Evolutionary conservation across 2,888 invertebrate species (phyloP), one percentile per base, ranked within the genome.

Genomic region (Azorinus chamasolen): DNA sequence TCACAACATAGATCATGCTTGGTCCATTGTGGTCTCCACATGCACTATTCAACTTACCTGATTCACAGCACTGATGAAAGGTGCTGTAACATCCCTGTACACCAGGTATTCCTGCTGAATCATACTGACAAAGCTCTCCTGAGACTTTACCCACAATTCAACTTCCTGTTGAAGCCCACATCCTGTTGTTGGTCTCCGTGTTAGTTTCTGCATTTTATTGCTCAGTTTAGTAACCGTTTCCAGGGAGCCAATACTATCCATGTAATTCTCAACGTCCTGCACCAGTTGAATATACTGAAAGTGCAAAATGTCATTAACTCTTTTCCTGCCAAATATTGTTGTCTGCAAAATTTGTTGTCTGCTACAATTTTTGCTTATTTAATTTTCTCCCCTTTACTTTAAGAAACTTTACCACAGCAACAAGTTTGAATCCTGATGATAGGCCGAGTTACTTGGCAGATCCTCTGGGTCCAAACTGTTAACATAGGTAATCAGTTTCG

Each of bases 31-130:
- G n/a, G n/a, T n/a, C n/a, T n/a, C n/a, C n/a, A n/a, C n/a, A n/a
- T n/a, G n/a, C n/a, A n/a, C n/a, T n/a, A n/a, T n/a, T n/a, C n/a
- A 51, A 76, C 79, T 62, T 72, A 96, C 94, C 93, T 96, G 95
- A 0, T 95, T 94, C 8, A 96, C 91, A 0, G 96, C 95, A 65
- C 95, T 94, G 57, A 96, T 94, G 20, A 97, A 93, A 0, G 97
- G 97, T 73, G 95, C 94, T 0, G 96, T 94, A 61, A 98, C 94
- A 91, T 98, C 98, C 0, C 96, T 96, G 90, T 97, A 97, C n/a
- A 95, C 95, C 2, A 95, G 87, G 74, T 91, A 93, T 32, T 89
- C 86, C 16, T 58, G 57, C 10, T 87, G 69, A 25, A 93, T 63
- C 27, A 74, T 81, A 12, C 73, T 64, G 18, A 88, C 48, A 73